These are phyloP conservation scores for Brevimyrus niger DNA, from an alignment of 2,113 vertebrate species.

Conservation along the genomic window DNA sequence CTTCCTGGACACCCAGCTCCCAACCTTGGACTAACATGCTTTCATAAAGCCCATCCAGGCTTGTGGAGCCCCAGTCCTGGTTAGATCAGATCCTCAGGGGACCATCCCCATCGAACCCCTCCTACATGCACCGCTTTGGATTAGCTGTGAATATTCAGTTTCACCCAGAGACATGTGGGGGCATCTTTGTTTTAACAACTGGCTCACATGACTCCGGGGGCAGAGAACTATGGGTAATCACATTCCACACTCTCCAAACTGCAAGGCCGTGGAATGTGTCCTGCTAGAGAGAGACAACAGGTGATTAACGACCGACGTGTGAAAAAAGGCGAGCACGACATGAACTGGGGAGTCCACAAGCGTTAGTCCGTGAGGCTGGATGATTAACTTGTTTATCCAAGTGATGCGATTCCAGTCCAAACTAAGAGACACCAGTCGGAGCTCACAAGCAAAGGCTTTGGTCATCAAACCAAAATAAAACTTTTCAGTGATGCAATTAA, in stretches of 20 bases:
- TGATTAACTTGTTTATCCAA: slow-evolving; percentile 16
- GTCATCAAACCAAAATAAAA: background rate
- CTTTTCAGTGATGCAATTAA: background rate
- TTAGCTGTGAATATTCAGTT: slow-evolving; percentile 32
- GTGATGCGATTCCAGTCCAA: background rate
- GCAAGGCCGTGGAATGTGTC: background rate
- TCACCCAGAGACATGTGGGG: slow-evolving; percentile 24
- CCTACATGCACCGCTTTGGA: slow-evolving; percentile 24
- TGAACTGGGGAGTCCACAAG: background rate
- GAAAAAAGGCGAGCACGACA: slow-evolving; percentile 27
- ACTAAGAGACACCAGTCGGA: background rate
- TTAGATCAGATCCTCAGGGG: slow-evolving; percentile 32
- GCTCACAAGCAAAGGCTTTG: background rate
- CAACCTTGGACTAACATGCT: background rate
- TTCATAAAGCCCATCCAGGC: background rate
- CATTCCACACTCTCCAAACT: slow-evolving; percentile 32
- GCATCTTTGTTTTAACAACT: slow-evolving; percentile 27
- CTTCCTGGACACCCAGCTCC: background rate
- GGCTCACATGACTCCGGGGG: slow-evolving; percentile 15
- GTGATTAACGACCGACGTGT: slow-evolving; percentile 24
- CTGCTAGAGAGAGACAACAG: slow-evolving; percentile 18
- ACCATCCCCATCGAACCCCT: slow-evolving; percentile 35
- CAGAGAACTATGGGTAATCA: slow-evolving; percentile 20
- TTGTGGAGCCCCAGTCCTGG: slow-evolving; percentile 29
- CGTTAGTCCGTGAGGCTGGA: background rate